Evolutionary conservation across 2,113 vertebrate species (phyloP).

Genomic region (Atractosteus spatula): DNA sequence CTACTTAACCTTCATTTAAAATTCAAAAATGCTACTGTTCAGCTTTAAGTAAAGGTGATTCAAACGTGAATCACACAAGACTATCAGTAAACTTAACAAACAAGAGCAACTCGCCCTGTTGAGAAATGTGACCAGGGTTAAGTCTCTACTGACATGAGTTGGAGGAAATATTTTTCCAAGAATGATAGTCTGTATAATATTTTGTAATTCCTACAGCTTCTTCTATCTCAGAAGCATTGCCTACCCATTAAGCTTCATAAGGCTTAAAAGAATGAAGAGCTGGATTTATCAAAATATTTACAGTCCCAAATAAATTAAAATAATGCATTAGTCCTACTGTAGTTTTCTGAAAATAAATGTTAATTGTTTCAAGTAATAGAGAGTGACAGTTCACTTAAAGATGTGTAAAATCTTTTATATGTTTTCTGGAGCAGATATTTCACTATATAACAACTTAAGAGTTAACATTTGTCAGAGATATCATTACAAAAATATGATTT

Average conservation of each 20-base stretch:
- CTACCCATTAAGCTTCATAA: not conserved
- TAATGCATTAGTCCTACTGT: not conserved
- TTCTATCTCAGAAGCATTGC: not conserved
- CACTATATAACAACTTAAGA: too few relatives aligned
- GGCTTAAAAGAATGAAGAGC: not conserved
- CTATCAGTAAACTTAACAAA: not conserved
- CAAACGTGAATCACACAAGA: slow-evolving; percentile 12
- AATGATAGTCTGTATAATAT: slow-evolving; percentile 1
- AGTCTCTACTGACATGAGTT: slow-evolving; percentile 2
- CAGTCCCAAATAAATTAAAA: not conserved
- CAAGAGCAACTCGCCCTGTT: slow-evolving; percentile 8
- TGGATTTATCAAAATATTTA: not conserved
- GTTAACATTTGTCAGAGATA: too few relatives aligned
- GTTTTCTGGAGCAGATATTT: too few relatives aligned
- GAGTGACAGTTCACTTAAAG: too few relatives aligned
- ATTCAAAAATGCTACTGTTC: slow-evolving; percentile 32
- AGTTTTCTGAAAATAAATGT: not conserved
- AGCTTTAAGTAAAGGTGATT: slow-evolving; percentile 18
- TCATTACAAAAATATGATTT: not conserved
- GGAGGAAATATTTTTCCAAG: slow-evolving; percentile 14
- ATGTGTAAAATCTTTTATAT: too few relatives aligned
- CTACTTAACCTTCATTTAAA: slow-evolving; percentile 47
- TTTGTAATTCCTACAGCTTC: not conserved
- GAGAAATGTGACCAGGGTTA: not conserved
- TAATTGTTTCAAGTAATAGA: not conserved